phyloP scores from a whole-genome alignment of 2,888 invertebrate genomes.

The Ligdia adustata region DNA sequence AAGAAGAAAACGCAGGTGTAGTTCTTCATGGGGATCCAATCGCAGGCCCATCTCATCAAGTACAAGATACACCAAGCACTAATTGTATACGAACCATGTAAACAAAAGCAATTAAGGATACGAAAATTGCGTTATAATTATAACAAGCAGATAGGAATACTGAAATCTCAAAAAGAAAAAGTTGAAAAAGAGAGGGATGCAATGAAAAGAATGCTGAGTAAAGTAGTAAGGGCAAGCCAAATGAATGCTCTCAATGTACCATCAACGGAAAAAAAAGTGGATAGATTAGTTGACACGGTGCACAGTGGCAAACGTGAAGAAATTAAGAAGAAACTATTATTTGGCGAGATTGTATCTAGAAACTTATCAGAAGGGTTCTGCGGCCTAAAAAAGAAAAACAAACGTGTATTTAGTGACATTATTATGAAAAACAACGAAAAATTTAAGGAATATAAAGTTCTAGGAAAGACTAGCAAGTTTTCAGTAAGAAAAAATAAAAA shows the following conservation, averaged over 20 bases:
- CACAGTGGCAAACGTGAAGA: neutral
- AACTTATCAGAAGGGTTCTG: neutral
- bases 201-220: neutral
- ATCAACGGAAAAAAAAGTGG: neutral
- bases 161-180: no score
- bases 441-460: no score
- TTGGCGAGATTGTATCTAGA: neutral
- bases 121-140: no score
- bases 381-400: neutral
- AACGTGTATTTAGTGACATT: neutral
- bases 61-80: neutral
- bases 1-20: neutral
- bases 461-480: no score
- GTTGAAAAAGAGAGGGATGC: neutral
- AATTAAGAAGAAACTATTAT: neutral
- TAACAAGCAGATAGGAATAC: no score
- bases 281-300: neutral
- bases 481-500: no score
- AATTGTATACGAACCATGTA: neutral
- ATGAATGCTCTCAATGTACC: neutral
- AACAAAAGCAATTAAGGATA: neutral
- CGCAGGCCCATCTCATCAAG: neutral
- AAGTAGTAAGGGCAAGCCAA: neutral
- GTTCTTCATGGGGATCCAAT: neutral
- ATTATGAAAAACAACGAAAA: no score